Evolutionary conservation across 2,113 vertebrate genomes (phyloP).

Genomic region (Rallus limicola): DNA sequence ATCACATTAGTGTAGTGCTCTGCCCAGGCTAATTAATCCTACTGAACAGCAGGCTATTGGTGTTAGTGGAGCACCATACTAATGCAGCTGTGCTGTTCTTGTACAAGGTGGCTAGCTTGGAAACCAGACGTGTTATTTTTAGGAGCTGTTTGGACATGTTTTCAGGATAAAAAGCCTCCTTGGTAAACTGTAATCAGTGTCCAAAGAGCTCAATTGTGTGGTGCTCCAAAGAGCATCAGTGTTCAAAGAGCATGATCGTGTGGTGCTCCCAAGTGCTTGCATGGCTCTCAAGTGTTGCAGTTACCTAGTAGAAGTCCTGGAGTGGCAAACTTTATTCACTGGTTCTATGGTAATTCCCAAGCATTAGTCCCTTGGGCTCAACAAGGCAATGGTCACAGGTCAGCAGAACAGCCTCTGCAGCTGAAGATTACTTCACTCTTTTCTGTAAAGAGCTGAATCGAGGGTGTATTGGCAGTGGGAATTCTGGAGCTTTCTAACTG

Average conservation of each 20-base stretch:
- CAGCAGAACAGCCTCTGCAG: neutral
- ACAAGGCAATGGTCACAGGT: neutral
- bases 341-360: neutral
- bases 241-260: too few relatives aligned
- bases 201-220: too few relatives aligned
- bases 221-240: neutral
- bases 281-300: neutral
- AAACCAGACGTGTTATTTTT: neutral
- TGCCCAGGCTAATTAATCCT: conserved; percentile 57
- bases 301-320: neutral
- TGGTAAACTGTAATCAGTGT: neutral
- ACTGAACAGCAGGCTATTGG: neutral
- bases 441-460: neutral
- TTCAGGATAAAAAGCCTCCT: neutral
- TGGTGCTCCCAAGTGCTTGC: neutral
- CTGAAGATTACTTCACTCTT: neutral
- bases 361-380: neutral
- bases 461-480: neutral
- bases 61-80: conserved; percentile 22
- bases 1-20: neutral
- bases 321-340: neutral
- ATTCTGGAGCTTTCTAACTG: neutral
- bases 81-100: neutral
- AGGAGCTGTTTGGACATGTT: neutral
- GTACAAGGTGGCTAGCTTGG: neutral